A percentile compares a stretch with the other conserved stretches of the same genome.
Evolutionary conservation across 2,113 vertebrate genomes (phyloP).

Genomic region (Hoplias malabaricus): DNA sequence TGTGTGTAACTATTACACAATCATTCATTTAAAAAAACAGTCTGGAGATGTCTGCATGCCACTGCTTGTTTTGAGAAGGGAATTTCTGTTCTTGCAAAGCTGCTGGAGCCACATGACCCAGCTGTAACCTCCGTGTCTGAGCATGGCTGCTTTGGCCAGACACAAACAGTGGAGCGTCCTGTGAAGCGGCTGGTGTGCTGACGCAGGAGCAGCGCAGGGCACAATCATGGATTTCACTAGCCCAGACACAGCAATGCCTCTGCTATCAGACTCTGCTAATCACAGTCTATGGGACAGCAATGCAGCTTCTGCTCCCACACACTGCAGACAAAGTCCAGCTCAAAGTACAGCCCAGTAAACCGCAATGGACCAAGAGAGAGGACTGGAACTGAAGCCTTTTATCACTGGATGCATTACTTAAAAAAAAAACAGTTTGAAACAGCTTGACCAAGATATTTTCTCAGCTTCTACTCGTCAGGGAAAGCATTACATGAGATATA

Average conservation of each 20-base stretch:
- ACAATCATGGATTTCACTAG: slow-evolving; percentile 70
- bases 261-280: slow-evolving; percentile 70
- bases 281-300: slow-evolving; percentile 63
- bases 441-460: no score
- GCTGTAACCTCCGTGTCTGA: slow-evolving; percentile 52
- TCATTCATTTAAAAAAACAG: neutral
- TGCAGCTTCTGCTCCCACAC: slow-evolving; percentile 67
- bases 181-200: slow-evolving; percentile 58
- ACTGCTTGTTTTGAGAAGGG: neutral
- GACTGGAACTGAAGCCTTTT: neutral
- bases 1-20: neutral
- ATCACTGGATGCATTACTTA: no score
- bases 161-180: slow-evolving; percentile 63
- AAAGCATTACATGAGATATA: no score
- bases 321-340: slow-evolving; percentile 63
- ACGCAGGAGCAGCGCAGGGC: slow-evolving; percentile 58
- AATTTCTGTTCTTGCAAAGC: slow-evolving; percentile 24
- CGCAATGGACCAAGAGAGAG: neutral
- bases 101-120: slow-evolving; percentile 57
- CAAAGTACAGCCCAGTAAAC: slow-evolving; percentile 14
- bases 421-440: no score
- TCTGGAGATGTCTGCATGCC: neutral
- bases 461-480: no score
- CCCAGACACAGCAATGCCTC: slow-evolving; percentile 73
- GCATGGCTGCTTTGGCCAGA: slow-evolving; percentile 57